Conservation (phyloP, 2,797 vertebrate genomes). For the Phoxinus dragarum region DNA sequence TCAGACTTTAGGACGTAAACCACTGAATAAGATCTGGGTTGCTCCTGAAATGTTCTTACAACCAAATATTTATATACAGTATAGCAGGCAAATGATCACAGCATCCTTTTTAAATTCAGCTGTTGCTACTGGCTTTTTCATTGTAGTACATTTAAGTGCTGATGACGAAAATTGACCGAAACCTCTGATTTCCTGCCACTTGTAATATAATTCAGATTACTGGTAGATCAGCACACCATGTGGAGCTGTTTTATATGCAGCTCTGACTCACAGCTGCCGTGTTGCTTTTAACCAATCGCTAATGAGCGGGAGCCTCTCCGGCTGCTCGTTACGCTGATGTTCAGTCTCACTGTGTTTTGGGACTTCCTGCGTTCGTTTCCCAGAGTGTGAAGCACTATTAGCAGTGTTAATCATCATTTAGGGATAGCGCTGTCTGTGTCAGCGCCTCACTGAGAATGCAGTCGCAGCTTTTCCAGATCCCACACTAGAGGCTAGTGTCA, state of each 20-base stretch:
- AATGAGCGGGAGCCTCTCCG: slow-evolving; percentile 40
- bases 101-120: slow-evolving; percentile 21
- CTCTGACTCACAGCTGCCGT: slow-evolving; percentile 51
- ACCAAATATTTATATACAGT: not conserved
- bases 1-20: slow-evolving; percentile 6
- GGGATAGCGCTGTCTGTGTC: slow-evolving; percentile 50
- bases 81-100: not conserved
- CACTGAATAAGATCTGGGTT: not conserved
- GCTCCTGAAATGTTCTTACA: slow-evolving; percentile 14
- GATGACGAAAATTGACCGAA: slow-evolving; percentile 24
- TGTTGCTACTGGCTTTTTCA: slow-evolving; percentile 18
- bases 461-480: slow-evolving; percentile 33
- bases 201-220: slow-evolving; percentile 27
- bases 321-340: slow-evolving; percentile 32
- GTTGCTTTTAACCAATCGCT: slow-evolving; percentile 36
- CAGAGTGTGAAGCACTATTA: slow-evolving; percentile 50
- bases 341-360: slow-evolving; percentile 56
- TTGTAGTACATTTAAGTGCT: not conserved
- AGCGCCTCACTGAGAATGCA: slow-evolving; percentile 39
- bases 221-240: slow-evolving; percentile 43
- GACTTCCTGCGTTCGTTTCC: slow-evolving; percentile 55
- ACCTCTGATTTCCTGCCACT: slow-evolving; percentile 14
- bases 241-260: slow-evolving; percentile 53
- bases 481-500: slow-evolving; percentile 34
- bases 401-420: slow-evolving; percentile 53